Evolutionary conservation across 2,797 vertebrate species (phyloP).

Genomic region (Onychomys torridus): DNA sequence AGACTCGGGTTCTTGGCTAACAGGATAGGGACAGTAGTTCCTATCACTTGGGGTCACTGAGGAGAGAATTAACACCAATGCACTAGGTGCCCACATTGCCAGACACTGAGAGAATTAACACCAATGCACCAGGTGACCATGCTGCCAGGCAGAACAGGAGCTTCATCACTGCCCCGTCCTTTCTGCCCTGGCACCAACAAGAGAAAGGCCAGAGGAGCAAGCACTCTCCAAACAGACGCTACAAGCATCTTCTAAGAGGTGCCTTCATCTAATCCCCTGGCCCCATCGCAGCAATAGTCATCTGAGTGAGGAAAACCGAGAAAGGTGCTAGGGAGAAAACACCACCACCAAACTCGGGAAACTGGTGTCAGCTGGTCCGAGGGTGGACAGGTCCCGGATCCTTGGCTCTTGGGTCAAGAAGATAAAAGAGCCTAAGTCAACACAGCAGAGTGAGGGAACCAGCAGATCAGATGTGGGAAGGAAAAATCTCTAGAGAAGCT

Average conservation of each 20-base stretch:
- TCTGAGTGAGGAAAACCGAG: not conserved
- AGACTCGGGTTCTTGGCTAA: not conserved
- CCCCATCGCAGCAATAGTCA: not conserved
- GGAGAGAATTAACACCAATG: not conserved
- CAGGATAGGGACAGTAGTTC: not conserved
- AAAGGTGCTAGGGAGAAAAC: not conserved
- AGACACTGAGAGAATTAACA: not conserved
- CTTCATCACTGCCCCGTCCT: not conserved
- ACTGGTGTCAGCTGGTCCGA: not conserved
- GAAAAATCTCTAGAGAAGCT: not conserved
- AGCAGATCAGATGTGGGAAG: not conserved
- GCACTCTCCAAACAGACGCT: not conserved
- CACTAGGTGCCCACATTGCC: not conserved
- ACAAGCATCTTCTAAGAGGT: not conserved
- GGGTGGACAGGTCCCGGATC: not conserved
- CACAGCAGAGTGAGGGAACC: not conserved
- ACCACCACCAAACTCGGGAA: not conserved
- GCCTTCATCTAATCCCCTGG: not conserved
- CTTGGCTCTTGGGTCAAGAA: constrained; percentile 23
- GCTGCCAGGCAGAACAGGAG: not conserved
- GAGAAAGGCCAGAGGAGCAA: not conserved
- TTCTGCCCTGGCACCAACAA: not conserved
- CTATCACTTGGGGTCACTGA: no score
- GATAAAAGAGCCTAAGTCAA: not conserved
- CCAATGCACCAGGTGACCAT: not conserved